Conservation (phyloP, 1,140 invertebrate genomes). For the Drosophila littoralis region DNA sequence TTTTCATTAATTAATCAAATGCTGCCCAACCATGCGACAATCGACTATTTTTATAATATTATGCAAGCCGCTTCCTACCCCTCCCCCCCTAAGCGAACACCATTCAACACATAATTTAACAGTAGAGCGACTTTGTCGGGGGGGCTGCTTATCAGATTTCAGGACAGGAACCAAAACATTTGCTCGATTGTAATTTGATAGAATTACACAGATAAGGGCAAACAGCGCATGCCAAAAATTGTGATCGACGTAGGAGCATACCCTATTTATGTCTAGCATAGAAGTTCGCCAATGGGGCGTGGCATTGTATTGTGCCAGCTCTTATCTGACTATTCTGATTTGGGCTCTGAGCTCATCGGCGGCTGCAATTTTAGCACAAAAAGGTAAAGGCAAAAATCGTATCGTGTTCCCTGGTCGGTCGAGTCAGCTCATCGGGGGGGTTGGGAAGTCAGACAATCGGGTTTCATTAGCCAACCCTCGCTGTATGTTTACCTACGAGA, state of each 20-base stretch:
- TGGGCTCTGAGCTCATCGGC: constrained; percentile 61
- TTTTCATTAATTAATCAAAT: constrained; percentile 32
- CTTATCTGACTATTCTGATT: constrained; percentile 71
- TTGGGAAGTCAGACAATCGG: not conserved
- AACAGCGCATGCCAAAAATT: constrained; percentile 49
- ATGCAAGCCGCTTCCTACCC: constrained; percentile 20
- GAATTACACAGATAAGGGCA: constrained; percentile 57
- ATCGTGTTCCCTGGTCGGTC: constrained; percentile 52
- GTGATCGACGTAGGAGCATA: constrained; percentile 12
- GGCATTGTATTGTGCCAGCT: constrained; percentile 14
- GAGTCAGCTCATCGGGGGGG: not conserved
- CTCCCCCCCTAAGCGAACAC: not conserved
- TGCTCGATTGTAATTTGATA: constrained; percentile 63
- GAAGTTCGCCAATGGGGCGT: not conserved
- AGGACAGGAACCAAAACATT: constrained; percentile 25
- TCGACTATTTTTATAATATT: constrained; percentile 49
- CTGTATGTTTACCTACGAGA: not conserved
- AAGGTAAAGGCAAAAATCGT: constrained; percentile 37
- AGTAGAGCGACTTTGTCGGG: constrained; percentile 76
- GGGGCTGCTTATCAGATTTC: constrained; percentile 65
- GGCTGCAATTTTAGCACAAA: constrained; percentile 54
- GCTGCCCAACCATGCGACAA: constrained; percentile 43
- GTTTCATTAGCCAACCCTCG: constrained; percentile 23
- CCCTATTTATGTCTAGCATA: not conserved
- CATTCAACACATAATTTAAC: constrained; percentile 67